Evolutionary conservation across 2,888 invertebrate genomes (phyloP).

Genomic region (Drosophila ustulata): DNA sequence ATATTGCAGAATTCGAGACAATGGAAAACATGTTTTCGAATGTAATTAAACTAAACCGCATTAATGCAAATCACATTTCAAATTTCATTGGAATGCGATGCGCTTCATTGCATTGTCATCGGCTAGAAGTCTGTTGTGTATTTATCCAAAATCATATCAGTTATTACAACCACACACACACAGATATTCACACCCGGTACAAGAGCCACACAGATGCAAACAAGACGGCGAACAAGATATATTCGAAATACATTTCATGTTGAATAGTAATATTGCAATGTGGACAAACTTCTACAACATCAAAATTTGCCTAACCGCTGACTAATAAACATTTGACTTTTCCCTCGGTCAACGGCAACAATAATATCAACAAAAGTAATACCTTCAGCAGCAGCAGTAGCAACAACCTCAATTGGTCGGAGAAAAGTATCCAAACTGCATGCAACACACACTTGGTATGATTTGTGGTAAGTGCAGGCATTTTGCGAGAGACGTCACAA

Average conservation of each 20-base stretch:
- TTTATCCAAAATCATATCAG: slow-evolving; percentile 18
- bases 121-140: background rate
- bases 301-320: slow-evolving; percentile 28
- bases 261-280: slow-evolving; percentile 6
- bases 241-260: slow-evolving; percentile 1
- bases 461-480: slow-evolving; percentile 41
- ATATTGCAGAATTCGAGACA: background rate
- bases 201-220: background rate
- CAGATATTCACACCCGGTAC: background rate
- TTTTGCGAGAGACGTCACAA: slow-evolving; percentile 32
- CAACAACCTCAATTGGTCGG: slow-evolving; percentile 2
- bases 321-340: slow-evolving; percentile 44
- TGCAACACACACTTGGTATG: slow-evolving; percentile 27
- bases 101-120: slow-evolving; percentile 2
- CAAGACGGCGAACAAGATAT: background rate
- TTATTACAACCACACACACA: slow-evolving; percentile 5
- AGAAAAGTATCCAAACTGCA: slow-evolving; percentile 42
- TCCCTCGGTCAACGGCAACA: slow-evolving; percentile 26
- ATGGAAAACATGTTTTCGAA: background rate
- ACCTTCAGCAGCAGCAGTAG: background rate
- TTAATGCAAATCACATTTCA: slow-evolving; percentile 24
- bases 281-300: slow-evolving; percentile 3
- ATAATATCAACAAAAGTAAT: slow-evolving; percentile 8
- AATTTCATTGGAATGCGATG: slow-evolving; percentile 15
- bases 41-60: slow-evolving; percentile 5